phyloP scores from a whole-genome alignment of 2,797 vertebrate species.

The Erethizon dorsatum region DNA sequence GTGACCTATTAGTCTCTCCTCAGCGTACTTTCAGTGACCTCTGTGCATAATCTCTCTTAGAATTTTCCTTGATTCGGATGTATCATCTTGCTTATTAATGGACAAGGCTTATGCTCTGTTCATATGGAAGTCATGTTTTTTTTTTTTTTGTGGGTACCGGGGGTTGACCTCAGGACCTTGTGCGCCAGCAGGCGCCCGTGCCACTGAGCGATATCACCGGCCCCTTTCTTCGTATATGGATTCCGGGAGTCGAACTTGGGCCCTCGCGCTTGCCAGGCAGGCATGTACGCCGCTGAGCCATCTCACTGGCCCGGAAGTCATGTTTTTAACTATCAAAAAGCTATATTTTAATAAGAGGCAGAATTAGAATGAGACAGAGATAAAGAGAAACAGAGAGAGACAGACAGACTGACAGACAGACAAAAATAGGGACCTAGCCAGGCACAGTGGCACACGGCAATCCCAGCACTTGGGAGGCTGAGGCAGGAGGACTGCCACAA shows the following conservation, averaged over 20 bases:
- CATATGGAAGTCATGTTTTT: background rate
- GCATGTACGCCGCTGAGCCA: too few relatives aligned
- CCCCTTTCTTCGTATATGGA: too few relatives aligned
- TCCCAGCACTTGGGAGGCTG: background rate
- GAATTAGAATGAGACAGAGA: background rate
- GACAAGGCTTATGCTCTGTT: background rate
- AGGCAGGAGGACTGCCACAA: background rate
- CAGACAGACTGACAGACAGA: background rate
- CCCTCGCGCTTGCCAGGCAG: too few relatives aligned
- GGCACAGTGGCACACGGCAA: background rate
- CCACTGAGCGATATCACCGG: too few relatives aligned
- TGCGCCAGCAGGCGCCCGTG: too few relatives aligned
- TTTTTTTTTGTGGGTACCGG: too few relatives aligned
- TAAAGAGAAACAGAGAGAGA: background rate
- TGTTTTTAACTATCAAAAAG: conserved; percentile 1
- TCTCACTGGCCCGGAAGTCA: too few relatives aligned
- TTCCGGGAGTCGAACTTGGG: too few relatives aligned
- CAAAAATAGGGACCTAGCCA: background rate
- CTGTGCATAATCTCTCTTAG: background rate
- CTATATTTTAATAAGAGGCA: background rate
- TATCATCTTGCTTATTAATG: background rate
- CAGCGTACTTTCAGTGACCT: background rate
- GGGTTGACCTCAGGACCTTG: too few relatives aligned
- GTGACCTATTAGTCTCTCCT: background rate
- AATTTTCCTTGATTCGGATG: background rate